Evolutionary conservation across 2,113 vertebrate species (phyloP).

Genomic region (Heliornis fulica): DNA sequence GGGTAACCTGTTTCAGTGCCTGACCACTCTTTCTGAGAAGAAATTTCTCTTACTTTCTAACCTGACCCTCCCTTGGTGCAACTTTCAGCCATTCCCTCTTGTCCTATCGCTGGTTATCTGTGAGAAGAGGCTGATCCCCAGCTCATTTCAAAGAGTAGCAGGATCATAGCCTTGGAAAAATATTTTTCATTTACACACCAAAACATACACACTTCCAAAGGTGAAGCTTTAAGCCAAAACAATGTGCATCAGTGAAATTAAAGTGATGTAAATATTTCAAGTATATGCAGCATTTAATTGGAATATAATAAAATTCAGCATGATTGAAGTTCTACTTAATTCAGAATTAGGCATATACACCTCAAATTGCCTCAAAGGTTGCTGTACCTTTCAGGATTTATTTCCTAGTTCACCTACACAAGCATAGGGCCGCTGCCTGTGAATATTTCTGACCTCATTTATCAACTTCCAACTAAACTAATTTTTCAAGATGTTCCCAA

Average conservation of each 20-base stretch:
- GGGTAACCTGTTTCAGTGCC: no score
- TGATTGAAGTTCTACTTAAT: neutral
- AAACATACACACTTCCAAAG: neutral
- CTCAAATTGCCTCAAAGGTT: neutral
- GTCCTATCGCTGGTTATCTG: no score
- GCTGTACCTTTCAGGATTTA: neutral
- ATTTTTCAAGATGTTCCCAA: neutral
- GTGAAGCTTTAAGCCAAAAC: neutral
- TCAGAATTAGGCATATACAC: neutral
- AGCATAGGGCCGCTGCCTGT: neutral
- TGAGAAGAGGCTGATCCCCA: no score
- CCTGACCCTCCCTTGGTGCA: no score
- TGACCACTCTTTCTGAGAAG: no score
- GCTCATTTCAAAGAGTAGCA: neutral
- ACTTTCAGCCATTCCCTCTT: no score
- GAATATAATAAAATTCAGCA: neutral
- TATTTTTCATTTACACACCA: neutral
- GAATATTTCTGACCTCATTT: neutral
- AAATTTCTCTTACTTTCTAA: no score
- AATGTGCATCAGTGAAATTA: neutral
- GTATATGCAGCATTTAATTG: neutral
- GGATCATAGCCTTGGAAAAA: neutral
- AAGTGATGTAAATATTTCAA: neutral
- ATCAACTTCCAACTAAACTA: neutral
- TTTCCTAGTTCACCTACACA: neutral